These are phyloP conservation scores for Lutraria lutraria DNA, from an alignment of 2,888 invertebrate species.

Conservation along the genomic window DNA sequence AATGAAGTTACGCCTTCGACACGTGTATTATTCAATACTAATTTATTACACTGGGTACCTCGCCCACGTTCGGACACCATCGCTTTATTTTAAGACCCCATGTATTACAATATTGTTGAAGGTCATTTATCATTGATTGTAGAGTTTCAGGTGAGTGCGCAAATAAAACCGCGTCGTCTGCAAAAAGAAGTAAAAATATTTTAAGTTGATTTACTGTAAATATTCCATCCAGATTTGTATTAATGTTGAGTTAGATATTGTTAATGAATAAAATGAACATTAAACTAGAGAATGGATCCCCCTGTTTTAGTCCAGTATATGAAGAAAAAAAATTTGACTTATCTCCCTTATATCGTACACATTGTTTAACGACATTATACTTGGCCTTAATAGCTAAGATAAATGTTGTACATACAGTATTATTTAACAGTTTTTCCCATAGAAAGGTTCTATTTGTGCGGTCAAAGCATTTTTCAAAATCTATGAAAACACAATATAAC, in stretches of 20 bases:
- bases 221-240: too few species aligned
- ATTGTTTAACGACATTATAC: conserved; percentile 46
- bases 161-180: too few species aligned
- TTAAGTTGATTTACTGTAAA: too few species aligned
- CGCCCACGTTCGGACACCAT: too few species aligned
- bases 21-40: too few species aligned
- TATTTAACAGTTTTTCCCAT: conserved; percentile 34
- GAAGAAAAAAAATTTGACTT: conserved; percentile 38
- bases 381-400: conserved; percentile 45
- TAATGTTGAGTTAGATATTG: background rate
- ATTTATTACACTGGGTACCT: too few species aligned
- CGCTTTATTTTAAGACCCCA: background rate
- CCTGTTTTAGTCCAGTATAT: conserved; percentile 52
- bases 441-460: conserved; percentile 40
- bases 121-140: too few species aligned
- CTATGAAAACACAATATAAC: too few species aligned
- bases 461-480: conserved; percentile 42
- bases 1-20: too few species aligned
- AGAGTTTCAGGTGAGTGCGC: too few species aligned
- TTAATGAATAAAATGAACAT: conserved; percentile 45
- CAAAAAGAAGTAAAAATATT: too few species aligned
- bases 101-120: background rate
- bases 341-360: conserved; percentile 40
- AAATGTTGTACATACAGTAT: conserved; percentile 46
- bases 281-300: conserved; percentile 40